These are phyloP conservation scores for Phainopepla nitens DNA, from an alignment of 2,113 vertebrate genomes.

Conservation along the genomic window DNA sequence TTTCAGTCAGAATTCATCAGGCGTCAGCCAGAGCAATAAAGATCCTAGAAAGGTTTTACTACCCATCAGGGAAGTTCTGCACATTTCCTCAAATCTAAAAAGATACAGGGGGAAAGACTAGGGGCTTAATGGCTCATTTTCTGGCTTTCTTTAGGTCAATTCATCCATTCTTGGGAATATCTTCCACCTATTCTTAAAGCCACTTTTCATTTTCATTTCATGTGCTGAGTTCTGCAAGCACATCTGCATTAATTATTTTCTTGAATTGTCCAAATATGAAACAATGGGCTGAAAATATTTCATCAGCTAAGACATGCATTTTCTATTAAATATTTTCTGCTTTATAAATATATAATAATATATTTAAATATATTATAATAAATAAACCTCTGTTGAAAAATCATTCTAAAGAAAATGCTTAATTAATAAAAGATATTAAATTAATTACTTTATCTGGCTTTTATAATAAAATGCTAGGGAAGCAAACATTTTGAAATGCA, in stretches of 20 bases:
- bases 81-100: background rate
- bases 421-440: background rate
- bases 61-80: background rate
- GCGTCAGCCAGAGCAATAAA: background rate
- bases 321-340: background rate
- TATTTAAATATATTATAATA: background rate
- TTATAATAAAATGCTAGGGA: background rate
- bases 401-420: background rate
- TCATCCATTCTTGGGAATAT: background rate
- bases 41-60: background rate
- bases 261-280: background rate
- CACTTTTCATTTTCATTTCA: background rate
- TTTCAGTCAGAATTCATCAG: constrained; percentile 11
- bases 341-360: background rate
- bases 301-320: background rate
- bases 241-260: background rate
- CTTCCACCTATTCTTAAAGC: background rate
- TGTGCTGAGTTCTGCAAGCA: background rate
- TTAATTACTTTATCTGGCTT: background rate
- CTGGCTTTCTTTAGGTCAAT: background rate
- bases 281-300: background rate
- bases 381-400: background rate
- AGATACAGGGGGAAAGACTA: background rate
- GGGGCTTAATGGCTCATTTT: background rate
- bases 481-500: background rate